These are phyloP conservation scores for Ploceus nigricollis DNA, from an alignment of 2,113 vertebrate species.

Conservation along the genomic window DNA sequence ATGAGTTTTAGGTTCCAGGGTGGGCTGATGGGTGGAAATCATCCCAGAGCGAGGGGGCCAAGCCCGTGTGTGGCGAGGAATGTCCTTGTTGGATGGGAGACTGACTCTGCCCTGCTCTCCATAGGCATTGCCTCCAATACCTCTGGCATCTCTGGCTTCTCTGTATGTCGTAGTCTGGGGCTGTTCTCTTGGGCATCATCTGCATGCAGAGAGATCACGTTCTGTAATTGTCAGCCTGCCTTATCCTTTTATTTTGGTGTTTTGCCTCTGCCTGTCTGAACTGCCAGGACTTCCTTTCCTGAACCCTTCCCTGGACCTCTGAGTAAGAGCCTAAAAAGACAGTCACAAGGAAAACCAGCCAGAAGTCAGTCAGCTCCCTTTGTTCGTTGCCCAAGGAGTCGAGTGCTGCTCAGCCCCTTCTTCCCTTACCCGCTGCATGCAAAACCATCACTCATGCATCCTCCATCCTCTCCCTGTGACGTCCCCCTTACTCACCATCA, in stretches of 20 bases:
- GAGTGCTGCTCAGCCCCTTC: constrained; percentile 32
- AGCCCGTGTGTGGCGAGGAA: neutral
- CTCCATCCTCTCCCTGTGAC: constrained; percentile 13
- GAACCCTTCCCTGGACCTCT: constrained; percentile 33
- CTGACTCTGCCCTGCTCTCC: constrained; percentile 47
- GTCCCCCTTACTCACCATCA: neutral
- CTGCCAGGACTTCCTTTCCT: constrained; percentile 48
- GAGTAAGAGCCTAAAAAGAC: constrained; percentile 9
- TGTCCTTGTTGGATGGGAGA: neutral
- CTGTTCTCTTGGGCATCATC: constrained; percentile 72
- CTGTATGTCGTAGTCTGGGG: constrained; percentile 73
- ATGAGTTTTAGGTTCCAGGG: neutral
- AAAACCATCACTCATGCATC: constrained; percentile 3
- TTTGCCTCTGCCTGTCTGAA: constrained; percentile 59
- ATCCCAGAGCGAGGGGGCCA: neutral
- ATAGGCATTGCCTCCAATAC: constrained; percentile 7
- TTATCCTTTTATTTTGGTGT: constrained; percentile 37
- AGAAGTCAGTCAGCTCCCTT: constrained; percentile 4
- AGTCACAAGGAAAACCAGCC: neutral
- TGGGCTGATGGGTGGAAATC: neutral
- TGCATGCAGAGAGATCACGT: constrained; percentile 64
- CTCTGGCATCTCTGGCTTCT: constrained; percentile 64
- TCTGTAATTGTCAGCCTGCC: constrained; percentile 48
- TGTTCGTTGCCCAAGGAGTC: neutral
- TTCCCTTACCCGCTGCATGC: constrained; percentile 47